A percentile compares a stretch with the other conserved stretches of the same genome.
Evolutionary conservation across 2,113 vertebrate species (phyloP).

Genomic region (Emydura subglobosa): DNA sequence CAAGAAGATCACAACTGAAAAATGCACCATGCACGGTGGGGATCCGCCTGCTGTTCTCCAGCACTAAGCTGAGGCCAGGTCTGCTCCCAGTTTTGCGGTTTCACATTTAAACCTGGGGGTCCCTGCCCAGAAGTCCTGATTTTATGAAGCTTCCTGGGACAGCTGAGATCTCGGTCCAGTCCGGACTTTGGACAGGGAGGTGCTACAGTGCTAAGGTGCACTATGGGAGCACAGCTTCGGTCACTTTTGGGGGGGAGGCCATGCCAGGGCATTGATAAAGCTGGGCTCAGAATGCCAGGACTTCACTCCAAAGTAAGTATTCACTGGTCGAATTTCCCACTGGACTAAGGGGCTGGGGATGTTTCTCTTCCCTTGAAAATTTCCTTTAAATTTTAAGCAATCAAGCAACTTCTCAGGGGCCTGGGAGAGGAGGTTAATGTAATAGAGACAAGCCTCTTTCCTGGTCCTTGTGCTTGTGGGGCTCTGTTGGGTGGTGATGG

Average conservation of each 20-base stretch:
- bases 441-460: not conserved
- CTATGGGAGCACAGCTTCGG: not conserved
- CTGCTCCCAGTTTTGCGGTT: not conserved
- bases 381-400: not conserved
- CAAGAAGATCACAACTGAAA: not conserved
- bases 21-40: not conserved
- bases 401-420: not conserved
- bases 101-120: accelerated
- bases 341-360: not conserved
- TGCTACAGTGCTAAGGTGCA: not conserved
- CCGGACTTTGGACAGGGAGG: accelerated
- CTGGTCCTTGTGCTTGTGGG: not conserved
- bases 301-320: not conserved
- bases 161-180: not conserved
- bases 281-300: not conserved
- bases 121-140: not conserved
- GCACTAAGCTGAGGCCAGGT: not conserved
- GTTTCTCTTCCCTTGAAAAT: not conserved
- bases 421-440: not conserved
- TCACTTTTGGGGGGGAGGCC: not conserved
- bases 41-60: not conserved
- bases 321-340: not conserved
- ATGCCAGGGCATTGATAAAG: not conserved
- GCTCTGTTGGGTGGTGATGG: not conserved
- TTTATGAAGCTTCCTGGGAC: not conserved